Evolutionary conservation across 2,888 invertebrate species (phyloP).

Genomic region (Schizotus pectinicornis): DNA sequence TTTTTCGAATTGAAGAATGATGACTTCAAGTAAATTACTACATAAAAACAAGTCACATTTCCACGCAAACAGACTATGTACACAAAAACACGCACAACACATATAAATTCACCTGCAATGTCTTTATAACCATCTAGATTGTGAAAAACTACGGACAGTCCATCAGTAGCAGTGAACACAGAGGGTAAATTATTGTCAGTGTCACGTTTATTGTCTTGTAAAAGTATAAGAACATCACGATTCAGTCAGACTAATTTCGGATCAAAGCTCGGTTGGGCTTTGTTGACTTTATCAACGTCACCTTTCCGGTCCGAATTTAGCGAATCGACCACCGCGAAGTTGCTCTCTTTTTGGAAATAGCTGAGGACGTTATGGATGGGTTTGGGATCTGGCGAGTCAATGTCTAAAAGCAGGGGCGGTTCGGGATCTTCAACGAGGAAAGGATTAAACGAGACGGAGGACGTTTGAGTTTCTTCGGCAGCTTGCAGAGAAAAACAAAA

Average conservation of each 20-base stretch:
- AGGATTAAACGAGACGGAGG: slow-evolving; percentile 47
- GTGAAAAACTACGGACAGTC: slow-evolving; percentile 47
- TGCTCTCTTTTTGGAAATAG: slow-evolving; percentile 53
- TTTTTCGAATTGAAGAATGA: no score
- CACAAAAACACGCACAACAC: slow-evolving; percentile 28
- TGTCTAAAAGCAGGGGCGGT: slow-evolving; percentile 50
- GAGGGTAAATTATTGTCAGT: slow-evolving; percentile 38
- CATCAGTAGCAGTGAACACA: slow-evolving; percentile 47
- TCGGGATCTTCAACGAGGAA: slow-evolving; percentile 55
- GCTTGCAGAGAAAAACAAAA: slow-evolving; percentile 52
- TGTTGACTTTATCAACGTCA: not conserved
- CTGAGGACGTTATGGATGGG: slow-evolving; percentile 55
- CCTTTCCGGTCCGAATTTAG: slow-evolving; percentile 15
- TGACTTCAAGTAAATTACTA: not conserved
- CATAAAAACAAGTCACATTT: slow-evolving; percentile 3
- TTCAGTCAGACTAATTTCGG: slow-evolving; percentile 28
- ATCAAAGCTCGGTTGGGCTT: slow-evolving; percentile 13
- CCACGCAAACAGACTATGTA: slow-evolving; percentile 37
- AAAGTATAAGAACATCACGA: slow-evolving; percentile 11
- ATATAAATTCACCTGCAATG: slow-evolving; percentile 37
- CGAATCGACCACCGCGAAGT: slow-evolving; percentile 11
- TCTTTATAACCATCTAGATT: slow-evolving; percentile 40
- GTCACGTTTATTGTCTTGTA: slow-evolving; percentile 32
- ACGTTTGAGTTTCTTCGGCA: slow-evolving; percentile 49
- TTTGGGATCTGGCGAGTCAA: slow-evolving; percentile 44